Base-by-base conservation (phyloP, 2,888 invertebrate genomes). In the Nasonia oneida region DNA sequence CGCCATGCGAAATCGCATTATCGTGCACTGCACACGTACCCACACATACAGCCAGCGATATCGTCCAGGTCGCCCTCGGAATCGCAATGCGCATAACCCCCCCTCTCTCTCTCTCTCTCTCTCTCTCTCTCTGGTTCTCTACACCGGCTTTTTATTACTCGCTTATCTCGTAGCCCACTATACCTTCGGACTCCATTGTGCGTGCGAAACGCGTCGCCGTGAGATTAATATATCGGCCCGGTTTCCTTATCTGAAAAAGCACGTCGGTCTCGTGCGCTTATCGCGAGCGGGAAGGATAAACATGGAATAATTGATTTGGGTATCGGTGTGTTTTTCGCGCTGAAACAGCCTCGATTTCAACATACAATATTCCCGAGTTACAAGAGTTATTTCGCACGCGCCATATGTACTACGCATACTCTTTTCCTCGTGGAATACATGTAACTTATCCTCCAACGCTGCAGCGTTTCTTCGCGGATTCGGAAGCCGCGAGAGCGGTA, bases 321-420 rank as follows among this genome's bases (percentile, higher is more conserved):
- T 6, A 42, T 42, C 6, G 42, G 12, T 29, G 29, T 29, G 8
- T 39, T 18, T 71, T 18, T 10, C 33, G 3, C 14, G 1, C 6
- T 6, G 50, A 53, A 50, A 8, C 6, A 75, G 29, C 3, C 15
- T 18, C 70, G 1, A 70, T 37, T 70, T 18, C 57, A 18, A 53
- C 6, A 37, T 76, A 57, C 39, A 76, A 76, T 29, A 29, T 76
- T 50, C 57, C 57, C 57, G 57, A n/a, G 37, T 12, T 57, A 76
- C 57, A 76, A 76, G 39, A 57, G 76, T 76, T 76, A 76, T 57
- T 76, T 57, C 61, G 29, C 29, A 76, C n/a, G 76, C 76, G 57
- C 37, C 57, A 12, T 33, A 37, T 37, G 3, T 37, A 37, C 37
- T 37, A 37, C 4, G 4, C 0, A 37, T 37, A 5, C 37, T 3